phyloP scores from a whole-genome alignment of 37 sponge, comb jelly and placozoan genomes.

The Tethya wilhelma region DNA sequence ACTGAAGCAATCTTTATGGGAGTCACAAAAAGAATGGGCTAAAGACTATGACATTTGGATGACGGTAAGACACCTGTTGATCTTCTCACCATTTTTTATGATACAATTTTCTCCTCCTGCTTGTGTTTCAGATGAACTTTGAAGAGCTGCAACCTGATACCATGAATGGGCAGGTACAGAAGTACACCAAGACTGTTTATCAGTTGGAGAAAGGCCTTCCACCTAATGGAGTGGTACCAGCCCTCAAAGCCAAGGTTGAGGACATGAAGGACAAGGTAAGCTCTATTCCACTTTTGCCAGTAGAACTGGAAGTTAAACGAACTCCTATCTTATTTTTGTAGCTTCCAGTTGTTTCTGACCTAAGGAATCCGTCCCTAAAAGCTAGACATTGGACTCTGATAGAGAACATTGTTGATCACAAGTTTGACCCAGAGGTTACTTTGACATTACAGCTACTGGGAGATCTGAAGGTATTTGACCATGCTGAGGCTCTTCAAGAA shows the following conservation, averaged over 20 bases:
- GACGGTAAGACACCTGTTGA: slow-evolving; percentile 43
- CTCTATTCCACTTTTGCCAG: not conserved
- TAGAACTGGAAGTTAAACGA: not conserved
- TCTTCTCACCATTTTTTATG: not conserved
- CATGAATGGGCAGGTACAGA: slow-evolving; percentile 65
- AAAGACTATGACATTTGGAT: slow-evolving; percentile 79
- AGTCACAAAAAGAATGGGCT: slow-evolving; percentile 87
- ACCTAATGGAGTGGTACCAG: slow-evolving; percentile 91
- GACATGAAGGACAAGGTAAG: slow-evolving; percentile 89
- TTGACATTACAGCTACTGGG: slow-evolving; percentile 73
- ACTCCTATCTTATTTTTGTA: not conserved
- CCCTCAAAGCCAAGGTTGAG: slow-evolving; percentile 89
- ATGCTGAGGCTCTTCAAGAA: slow-evolving; percentile 91
- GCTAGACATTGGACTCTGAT: slow-evolving; percentile 92
- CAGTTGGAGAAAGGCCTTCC: slow-evolving; percentile 98
- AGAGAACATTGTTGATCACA: slow-evolving; percentile 79
- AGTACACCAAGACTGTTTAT: slow-evolving; percentile 90
- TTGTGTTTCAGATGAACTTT: slow-evolving; percentile 46
- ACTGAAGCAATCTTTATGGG: slow-evolving; percentile 94
- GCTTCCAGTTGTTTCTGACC: slow-evolving; percentile 88
- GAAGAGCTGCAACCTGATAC: slow-evolving; percentile 87
- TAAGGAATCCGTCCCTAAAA: slow-evolving; percentile 92
- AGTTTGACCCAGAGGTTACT: slow-evolving; percentile 77
- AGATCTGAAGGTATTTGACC: slow-evolving; percentile 84
- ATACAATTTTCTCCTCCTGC: not conserved